Evolutionary conservation across 1,140 invertebrate genomes (phyloP).

Genomic region (Caenorhabditis latens): DNA sequence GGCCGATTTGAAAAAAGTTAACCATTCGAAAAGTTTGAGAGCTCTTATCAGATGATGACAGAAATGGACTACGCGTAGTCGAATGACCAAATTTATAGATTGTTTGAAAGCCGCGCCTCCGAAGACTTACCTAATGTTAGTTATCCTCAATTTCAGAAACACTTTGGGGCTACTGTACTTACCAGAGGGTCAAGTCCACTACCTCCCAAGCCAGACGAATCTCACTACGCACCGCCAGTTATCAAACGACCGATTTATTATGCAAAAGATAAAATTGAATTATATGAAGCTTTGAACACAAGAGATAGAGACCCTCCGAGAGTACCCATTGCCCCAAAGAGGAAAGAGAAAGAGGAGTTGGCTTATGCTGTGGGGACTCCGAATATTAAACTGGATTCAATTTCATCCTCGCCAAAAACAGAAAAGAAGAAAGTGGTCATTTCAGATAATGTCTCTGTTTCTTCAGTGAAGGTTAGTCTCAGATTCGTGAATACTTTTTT

Average conservation of each 20-base stretch:
- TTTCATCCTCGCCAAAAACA: neutral
- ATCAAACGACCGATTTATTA: slow-evolving; percentile 59
- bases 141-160: no score
- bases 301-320: slow-evolving; percentile 21
- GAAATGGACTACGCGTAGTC: no score
- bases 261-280: slow-evolving; percentile 60
- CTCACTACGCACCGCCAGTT: neutral
- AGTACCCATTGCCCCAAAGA: neutral
- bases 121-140: no score
- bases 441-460: neutral
- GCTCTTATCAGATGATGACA: no score
- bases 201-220: slow-evolving; percentile 19
- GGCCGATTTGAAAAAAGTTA: no score
- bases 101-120: no score
- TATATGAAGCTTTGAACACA: slow-evolving; percentile 62
- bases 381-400: neutral
- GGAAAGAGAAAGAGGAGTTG: slow-evolving; percentile 28
- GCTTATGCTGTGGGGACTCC: slow-evolving; percentile 15
- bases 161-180: neutral
- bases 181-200: slow-evolving; percentile 7
- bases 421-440: neutral
- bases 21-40: no score
- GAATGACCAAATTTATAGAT: no score
- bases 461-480: slow-evolving; percentile 4
- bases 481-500: no score